Evolutionary conservation across 2,113 vertebrate species (phyloP).

Genomic region (Mixornis gularis): DNA sequence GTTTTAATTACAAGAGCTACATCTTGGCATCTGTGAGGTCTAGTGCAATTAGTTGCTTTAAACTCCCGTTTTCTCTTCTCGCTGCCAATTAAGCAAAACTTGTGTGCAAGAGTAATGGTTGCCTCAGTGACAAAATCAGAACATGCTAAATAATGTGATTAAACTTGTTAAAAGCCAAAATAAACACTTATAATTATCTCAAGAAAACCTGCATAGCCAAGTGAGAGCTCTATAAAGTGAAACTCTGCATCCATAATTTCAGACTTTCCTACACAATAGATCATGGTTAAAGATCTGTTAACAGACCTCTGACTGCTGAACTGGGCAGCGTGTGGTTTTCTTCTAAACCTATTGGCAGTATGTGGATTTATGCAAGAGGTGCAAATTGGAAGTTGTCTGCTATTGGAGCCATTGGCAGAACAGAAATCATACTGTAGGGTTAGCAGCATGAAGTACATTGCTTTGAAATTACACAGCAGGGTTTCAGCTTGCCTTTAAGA

Average conservation of each 20-base stretch:
- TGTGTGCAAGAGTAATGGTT: constrained; percentile 37
- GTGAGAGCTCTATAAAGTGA: constrained; percentile 65
- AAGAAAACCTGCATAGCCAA: constrained; percentile 59
- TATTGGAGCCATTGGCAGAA: constrained; percentile 65
- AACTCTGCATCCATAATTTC: constrained; percentile 64
- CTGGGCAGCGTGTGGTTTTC: constrained; percentile 70
- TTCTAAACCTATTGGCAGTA: constrained; percentile 72
- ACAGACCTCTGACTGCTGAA: constrained; percentile 74
- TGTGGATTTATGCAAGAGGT: constrained; percentile 79
- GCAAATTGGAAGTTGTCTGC: constrained; percentile 75
- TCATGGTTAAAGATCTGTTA: constrained; percentile 80
- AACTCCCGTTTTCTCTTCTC: not conserved
- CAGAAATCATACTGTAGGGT: constrained; percentile 75
- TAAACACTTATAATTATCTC: constrained; percentile 83
- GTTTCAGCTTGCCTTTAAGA: constrained; percentile 67
- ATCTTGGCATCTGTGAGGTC: constrained; percentile 24
- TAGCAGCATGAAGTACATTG: constrained; percentile 77
- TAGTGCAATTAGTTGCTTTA: constrained; percentile 26
- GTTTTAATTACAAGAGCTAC: constrained; percentile 13
- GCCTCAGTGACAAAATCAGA: constrained; percentile 66
- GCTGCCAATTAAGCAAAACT: constrained; percentile 31
- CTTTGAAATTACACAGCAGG: constrained; percentile 79
- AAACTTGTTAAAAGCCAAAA: constrained; percentile 82
- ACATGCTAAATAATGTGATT: constrained; percentile 79
- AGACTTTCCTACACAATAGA: constrained; percentile 68